Base-by-base conservation (phyloP, 2,888 invertebrate genomes). In the Cheilosia urbana region DNA sequence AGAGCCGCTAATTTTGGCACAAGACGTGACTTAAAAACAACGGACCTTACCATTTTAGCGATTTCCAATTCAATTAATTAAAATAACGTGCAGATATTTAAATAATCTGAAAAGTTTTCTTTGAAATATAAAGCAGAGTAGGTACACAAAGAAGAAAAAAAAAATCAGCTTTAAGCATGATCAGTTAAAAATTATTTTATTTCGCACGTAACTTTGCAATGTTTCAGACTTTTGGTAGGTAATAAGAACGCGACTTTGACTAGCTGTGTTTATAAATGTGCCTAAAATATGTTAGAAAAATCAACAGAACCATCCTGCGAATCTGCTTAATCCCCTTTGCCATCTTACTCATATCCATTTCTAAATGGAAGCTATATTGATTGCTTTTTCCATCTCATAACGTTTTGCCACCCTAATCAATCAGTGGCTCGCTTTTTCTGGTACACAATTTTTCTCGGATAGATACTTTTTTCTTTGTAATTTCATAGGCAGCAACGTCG, bases 371-470 rank as follows among this genome's bases (percentile, higher is more conserved):
- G 37, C 53, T 17, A 27, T 27, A 40, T 45, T 68, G 68, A 68
- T 68, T 68, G 45, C 42, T 34, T 45, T 55, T 68, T 55, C 68
- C 69, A 37, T n/a, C 57, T 47, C 58, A 58, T 58, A 58, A 71
- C 45, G 24, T 34, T 24, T 24, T 49, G 5, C 11, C 57, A 49
- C 37, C 37, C 58, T 27, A 71, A 49, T 58, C 58, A 71, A 71
- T 71, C 71, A 60, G 49, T 17, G 9, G 17, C 13, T 49, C 37
- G 47, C n/a, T 60, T 58, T 24, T 58, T 37, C 40, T 15, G 13
- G 27, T 53, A 13, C 13, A 27, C 53, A 9, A 47, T 4, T 47
- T 17, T 47, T 49, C n/a, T 21, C 37, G 17, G 17, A 47, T 30
- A 47, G 30, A 51, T 51, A 42, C 53, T 45, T 69, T 45, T 34